A percentile compares a stretch with the other conserved stretches of the same genome.
Conservation (phyloP, 2,797 vertebrate species). For the Ceryle rudis region DNA sequence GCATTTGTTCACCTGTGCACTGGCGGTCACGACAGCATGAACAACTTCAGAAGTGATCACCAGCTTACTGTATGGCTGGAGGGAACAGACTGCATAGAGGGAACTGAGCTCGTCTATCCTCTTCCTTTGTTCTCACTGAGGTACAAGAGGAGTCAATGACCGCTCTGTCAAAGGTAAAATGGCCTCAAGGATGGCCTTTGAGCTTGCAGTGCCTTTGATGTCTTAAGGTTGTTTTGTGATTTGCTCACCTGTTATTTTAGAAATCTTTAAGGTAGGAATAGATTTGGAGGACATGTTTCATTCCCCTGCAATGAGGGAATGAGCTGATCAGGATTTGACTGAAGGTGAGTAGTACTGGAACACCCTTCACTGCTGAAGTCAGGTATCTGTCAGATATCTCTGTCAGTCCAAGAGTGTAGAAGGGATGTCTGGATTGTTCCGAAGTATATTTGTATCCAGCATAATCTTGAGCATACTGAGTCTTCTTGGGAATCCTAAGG, state of each 20-base stretch:
- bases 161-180: neutral
- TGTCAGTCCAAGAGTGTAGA: neutral
- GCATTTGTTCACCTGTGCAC: accelerated
- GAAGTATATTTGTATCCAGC: neutral
- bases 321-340: neutral
- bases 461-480: neutral
- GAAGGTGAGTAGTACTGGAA: neutral
- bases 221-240: neutral
- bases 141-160: neutral
- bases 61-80: neutral
- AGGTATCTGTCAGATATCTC: neutral
- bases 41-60: neutral
- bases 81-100: too few species aligned
- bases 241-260: neutral
- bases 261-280: neutral
- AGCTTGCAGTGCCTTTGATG: neutral
- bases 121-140: neutral
- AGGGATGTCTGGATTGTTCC: neutral
- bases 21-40: neutral
- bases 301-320: neutral
- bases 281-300: neutral
- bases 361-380: neutral
- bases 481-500: neutral
- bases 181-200: neutral
- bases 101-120: neutral